Percentiles rank a stretch among this genome's conserved stretches.
phyloP scores from a whole-genome alignment of 1,140 invertebrate species.

The Drosophila elegans region DNA sequence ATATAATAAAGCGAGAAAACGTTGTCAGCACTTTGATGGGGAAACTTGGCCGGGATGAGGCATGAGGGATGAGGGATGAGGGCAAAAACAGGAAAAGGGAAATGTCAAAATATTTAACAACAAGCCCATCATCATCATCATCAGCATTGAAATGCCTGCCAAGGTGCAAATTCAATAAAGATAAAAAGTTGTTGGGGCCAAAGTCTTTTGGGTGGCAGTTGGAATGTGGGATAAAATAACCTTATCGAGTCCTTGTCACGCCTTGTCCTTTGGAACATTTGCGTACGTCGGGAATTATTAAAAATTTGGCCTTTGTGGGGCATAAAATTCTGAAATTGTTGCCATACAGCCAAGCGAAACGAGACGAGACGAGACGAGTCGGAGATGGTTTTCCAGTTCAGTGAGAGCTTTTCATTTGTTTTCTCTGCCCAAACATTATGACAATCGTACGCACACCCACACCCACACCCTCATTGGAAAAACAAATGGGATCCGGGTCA shows the following conservation, averaged over 20 bases:
- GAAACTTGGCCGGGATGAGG: background rate
- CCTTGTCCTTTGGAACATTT: slow-evolving; percentile 40
- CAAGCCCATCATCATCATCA: slow-evolving; percentile 58
- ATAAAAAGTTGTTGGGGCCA: slow-evolving; percentile 52
- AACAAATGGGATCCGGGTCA: slow-evolving; percentile 31
- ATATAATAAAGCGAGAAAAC: slow-evolving; percentile 57
- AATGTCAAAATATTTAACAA: slow-evolving; percentile 66
- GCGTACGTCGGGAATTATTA: slow-evolving; percentile 46
- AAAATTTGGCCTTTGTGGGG: slow-evolving; percentile 57
- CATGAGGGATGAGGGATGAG: background rate
- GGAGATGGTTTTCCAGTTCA: slow-evolving; percentile 63
- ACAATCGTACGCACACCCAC: slow-evolving; percentile 35
- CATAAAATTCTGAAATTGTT: slow-evolving; percentile 56
- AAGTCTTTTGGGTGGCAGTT: slow-evolving; percentile 10
- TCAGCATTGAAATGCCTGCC: slow-evolving; percentile 53
- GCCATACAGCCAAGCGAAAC: slow-evolving; percentile 4
- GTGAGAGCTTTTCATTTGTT: slow-evolving; percentile 57
- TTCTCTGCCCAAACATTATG: slow-evolving; percentile 41
- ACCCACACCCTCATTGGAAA: background rate
- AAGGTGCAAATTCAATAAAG: slow-evolving; percentile 67
- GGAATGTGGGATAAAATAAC: slow-evolving; percentile 6
- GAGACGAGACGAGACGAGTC: slow-evolving; percentile 19
- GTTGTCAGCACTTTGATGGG: slow-evolving; percentile 43
- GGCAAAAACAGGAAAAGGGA: slow-evolving; percentile 32
- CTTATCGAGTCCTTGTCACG: slow-evolving; percentile 59